These are phyloP conservation scores for Origma solitaria DNA, from an alignment of 2,113 vertebrate species.

Conservation along the genomic window DNA sequence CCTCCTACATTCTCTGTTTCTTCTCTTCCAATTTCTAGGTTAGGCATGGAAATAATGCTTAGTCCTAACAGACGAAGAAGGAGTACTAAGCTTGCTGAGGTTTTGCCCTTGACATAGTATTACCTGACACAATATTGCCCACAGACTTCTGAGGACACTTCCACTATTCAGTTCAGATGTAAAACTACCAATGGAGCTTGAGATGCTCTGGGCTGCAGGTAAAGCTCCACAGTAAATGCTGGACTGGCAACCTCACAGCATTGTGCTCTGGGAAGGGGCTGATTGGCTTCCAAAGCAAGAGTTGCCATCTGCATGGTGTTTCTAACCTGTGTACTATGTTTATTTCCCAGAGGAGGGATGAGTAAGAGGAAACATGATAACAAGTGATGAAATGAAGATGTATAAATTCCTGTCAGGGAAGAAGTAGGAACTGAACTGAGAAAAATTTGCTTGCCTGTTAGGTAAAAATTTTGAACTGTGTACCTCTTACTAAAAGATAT, in stretches of 20 bases:
- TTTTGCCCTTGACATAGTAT: background rate
- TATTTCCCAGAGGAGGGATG: background rate
- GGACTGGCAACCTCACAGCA: background rate
- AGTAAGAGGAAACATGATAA: background rate
- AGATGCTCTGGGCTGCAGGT: background rate
- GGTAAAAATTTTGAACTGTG: background rate
- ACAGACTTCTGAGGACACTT: background rate
- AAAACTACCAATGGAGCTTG: background rate
- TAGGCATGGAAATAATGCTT: background rate
- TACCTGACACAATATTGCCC: background rate
- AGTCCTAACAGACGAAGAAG: background rate
- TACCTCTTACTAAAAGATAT: background rate
- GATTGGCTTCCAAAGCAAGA: background rate
- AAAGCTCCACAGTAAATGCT: background rate
- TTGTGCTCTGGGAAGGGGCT: background rate
- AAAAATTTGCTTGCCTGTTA: background rate
- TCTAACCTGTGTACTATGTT: background rate
- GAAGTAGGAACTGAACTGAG: background rate
- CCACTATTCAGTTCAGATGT: background rate
- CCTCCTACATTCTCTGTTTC: background rate
- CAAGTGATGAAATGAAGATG: background rate
- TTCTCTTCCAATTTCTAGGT: background rate
- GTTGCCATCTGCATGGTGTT: background rate
- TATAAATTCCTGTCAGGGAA: background rate
- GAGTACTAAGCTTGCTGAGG: background rate